phyloP scores from a whole-genome alignment of 2,113 vertebrate genomes.

The Neopipo cinnamomea region DNA sequence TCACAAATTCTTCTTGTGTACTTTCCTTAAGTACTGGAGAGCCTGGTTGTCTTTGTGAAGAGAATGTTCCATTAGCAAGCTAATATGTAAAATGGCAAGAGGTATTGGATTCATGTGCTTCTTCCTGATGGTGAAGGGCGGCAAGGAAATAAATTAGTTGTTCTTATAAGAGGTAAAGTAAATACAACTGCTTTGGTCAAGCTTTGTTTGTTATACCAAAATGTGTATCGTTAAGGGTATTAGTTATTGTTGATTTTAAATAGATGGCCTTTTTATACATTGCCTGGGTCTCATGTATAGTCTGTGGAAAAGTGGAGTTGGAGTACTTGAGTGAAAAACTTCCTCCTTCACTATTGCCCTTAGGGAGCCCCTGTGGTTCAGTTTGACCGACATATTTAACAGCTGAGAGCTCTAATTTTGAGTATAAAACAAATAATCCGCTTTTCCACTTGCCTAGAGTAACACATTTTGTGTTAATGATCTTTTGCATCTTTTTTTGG shows the following conservation, averaged over 20 bases:
- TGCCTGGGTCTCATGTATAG: neutral
- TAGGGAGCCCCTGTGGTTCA: neutral
- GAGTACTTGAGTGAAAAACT: neutral
- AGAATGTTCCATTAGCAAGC: neutral
- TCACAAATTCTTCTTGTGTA: neutral
- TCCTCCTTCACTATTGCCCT: neutral
- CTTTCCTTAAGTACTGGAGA: neutral
- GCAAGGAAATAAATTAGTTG: neutral
- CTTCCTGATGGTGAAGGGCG: neutral
- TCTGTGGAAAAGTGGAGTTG: neutral
- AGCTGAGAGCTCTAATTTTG: neutral
- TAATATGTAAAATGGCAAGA: neutral
- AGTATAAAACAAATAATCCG: neutral
- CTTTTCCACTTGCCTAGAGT: neutral
- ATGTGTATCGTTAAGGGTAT: neutral
- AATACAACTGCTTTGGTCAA: neutral
- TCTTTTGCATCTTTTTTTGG: neutral
- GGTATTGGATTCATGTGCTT: neutral
- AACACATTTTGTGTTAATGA: neutral
- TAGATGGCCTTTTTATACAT: neutral
- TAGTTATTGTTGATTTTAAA: neutral
- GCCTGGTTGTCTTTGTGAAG: neutral
- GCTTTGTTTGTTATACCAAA: neutral
- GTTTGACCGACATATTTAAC: neutral
- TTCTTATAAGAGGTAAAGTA: neutral